These are phyloP conservation scores for Zingel zingel DNA, from an alignment of 2,113 vertebrate genomes.

Conservation along the genomic window DNA sequence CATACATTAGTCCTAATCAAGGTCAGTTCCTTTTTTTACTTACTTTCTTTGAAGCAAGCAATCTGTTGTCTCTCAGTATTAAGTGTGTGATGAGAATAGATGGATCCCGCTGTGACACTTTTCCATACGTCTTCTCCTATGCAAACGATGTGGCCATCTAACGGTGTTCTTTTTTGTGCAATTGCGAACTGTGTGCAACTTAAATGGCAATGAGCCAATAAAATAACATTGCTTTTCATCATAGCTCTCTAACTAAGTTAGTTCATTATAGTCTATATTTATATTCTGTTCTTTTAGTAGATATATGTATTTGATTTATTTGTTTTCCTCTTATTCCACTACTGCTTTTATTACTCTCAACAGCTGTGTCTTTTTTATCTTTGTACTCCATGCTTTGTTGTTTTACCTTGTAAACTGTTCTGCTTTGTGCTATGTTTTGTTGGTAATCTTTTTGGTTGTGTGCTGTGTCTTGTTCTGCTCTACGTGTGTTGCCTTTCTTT, in stretches of 20 bases:
- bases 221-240: conserved; percentile 5
- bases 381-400: no score
- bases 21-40: conserved; percentile 39
- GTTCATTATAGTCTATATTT: no score
- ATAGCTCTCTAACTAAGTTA: not conserved
- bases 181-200: not conserved
- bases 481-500: not conserved
- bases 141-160: conserved; percentile 11
- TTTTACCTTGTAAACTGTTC: no score
- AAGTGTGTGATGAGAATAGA: conserved; percentile 70
- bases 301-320: no score
- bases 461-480: no score
- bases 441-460: no score
- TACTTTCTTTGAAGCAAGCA: conserved; percentile 46
- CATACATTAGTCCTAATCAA: conserved; percentile 82
- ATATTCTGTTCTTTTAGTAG: no score
- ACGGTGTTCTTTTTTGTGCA: not conserved
- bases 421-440: no score
- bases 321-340: no score
- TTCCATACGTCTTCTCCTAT: conserved; percentile 19
- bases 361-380: no score
- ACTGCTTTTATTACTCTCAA: no score
- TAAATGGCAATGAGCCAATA: not conserved
- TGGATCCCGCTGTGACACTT: conserved; percentile 43
- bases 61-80: conserved; percentile 47